Evolutionary conservation across 2,113 vertebrate genomes (phyloP).

Genomic region (Lophotis ruficrista): DNA sequence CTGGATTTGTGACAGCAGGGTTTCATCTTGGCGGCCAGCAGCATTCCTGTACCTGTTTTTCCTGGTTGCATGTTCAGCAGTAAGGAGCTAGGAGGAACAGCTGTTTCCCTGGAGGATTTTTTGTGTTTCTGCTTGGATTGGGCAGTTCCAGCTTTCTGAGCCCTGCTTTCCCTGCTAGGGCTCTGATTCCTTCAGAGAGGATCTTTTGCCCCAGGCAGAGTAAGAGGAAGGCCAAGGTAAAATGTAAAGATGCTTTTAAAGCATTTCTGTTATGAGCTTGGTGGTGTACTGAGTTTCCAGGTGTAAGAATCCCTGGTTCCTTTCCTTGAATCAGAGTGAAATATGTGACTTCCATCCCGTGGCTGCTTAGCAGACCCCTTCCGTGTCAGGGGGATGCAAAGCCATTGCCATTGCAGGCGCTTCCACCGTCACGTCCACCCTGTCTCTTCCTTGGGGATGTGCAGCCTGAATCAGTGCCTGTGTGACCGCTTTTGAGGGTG

Average conservation of each 20-base stretch:
- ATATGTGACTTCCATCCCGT: background rate
- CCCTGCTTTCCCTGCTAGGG: background rate
- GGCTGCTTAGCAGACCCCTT: background rate
- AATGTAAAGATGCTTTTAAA: background rate
- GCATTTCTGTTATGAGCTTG: background rate
- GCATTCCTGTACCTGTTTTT: background rate
- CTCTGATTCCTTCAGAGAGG: background rate
- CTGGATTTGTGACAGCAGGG: background rate
- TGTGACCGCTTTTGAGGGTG: background rate
- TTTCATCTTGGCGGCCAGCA: background rate
- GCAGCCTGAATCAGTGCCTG: background rate
- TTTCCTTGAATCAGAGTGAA: background rate
- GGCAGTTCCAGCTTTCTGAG: background rate
- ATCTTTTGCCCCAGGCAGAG: background rate
- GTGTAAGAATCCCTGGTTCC: background rate
- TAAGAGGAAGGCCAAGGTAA: background rate
- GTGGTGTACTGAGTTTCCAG: background rate
- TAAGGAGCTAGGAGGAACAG: background rate
- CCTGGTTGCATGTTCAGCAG: background rate
- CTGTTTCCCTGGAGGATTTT: background rate
- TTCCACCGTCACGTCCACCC: rapidly evolving
- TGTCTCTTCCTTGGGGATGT: background rate
- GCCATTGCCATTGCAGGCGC: background rate
- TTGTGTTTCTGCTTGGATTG: background rate
- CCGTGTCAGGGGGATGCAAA: background rate